Percentiles rank a stretch among this genome's conserved stretches.
phyloP scores from a whole-genome alignment of 2,797 vertebrate species.

The Pristis pectinata region DNA sequence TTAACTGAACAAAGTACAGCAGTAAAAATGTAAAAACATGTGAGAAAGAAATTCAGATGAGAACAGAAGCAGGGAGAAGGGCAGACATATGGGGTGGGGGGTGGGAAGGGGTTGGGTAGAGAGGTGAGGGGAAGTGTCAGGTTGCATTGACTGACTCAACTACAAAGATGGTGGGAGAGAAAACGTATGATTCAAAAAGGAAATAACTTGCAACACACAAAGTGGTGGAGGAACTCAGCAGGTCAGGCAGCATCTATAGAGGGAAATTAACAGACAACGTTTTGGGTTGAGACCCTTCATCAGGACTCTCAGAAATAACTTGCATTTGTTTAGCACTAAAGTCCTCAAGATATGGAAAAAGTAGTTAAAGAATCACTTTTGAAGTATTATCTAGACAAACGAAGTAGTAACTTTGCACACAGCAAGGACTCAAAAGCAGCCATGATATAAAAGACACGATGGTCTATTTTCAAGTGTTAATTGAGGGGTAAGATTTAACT shows the following conservation, averaged over 20 bases:
- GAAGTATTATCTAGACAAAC: background rate
- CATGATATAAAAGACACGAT: background rate
- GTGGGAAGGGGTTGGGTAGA: background rate
- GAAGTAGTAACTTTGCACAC: background rate
- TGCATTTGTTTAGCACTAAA: background rate
- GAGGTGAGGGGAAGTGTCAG: background rate
- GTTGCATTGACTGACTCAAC: background rate
- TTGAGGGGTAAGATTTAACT: background rate
- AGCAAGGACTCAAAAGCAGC: background rate
- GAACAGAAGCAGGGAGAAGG: background rate
- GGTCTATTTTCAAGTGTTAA: background rate
- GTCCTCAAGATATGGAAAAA: background rate
- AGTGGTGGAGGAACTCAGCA: too few species aligned
- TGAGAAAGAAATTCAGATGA: too few species aligned
- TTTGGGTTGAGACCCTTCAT: too few species aligned
- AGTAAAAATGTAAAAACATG: too few species aligned
- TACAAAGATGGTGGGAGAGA: background rate
- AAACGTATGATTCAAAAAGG: background rate
- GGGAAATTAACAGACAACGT: too few species aligned
- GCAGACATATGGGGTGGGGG: background rate
- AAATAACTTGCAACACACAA: background rate
- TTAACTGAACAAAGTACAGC: too few species aligned
- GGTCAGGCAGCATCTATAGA: too few species aligned
- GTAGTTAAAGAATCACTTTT: background rate
- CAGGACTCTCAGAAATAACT: too few species aligned